Evolutionary conservation across 2,113 vertebrate species (phyloP), one percentile per base, ranked within the genome.

Genomic region (Malurus cyaneus): DNA sequence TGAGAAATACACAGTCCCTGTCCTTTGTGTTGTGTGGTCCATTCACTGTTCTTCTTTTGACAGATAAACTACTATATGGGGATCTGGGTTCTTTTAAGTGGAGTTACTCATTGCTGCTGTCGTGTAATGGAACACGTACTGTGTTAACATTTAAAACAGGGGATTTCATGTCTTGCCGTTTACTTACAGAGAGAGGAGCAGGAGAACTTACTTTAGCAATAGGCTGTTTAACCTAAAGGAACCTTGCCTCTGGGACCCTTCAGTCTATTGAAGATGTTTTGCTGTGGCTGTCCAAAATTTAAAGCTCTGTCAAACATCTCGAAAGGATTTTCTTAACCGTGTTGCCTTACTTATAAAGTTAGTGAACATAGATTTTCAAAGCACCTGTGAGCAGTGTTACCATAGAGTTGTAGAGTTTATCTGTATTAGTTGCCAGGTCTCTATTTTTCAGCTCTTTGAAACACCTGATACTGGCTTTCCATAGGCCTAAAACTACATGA

Each of bases 311-410:
- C 77, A 88, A 41, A 86, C 76, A 70, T 91, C 89, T 86, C 1
- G 4, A 84, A 65, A 82, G 66, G 85, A 76, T 92, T 81, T 92
- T 94, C 80, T 93, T 92, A 85, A 91, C 80, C 56, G 80, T 86
- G 84, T 97, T 96, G 96, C 96, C 96, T 97, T 97, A 97, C 91
- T 91, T 96, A 76, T 42, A 39, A 86, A 83, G 52, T 71, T 74
- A 62, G 56, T 57, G 52, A 89, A 67, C 69, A 36, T 70, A 69
- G 39, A 70, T 91, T 96, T 92, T 92, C 59, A 67, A 82, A 96
- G 65, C 44, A 86, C 49, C 69, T 80, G 39, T 36, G 5, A 95
- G 71, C 71, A 95, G 64, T 15, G 3, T 94, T 92, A 54, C 52
- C 89, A 47, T 74, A 79, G 77, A 84, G 36, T 59, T 61, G 6